These are phyloP conservation scores for Paracyclopina nana DNA, from an alignment of 1,140 invertebrate genomes.

Conservation along the genomic window DNA sequence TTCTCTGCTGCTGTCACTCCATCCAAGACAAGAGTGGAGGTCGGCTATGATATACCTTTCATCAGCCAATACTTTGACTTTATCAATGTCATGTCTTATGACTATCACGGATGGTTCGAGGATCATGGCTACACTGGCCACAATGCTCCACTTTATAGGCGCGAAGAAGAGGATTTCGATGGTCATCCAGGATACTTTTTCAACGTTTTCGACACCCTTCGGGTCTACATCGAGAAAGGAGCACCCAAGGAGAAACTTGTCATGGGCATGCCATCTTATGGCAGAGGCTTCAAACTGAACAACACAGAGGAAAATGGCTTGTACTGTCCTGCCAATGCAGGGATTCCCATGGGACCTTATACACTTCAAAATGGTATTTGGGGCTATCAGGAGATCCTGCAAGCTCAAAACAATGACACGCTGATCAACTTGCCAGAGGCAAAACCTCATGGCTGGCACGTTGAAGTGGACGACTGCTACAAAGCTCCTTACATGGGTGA, in stretches of 20 bases:
- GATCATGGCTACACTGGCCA: constrained; percentile 23
- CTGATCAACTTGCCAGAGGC: constrained; percentile 4
- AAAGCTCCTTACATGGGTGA: neutral
- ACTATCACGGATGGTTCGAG: constrained; percentile 38
- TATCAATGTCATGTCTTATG: constrained; percentile 48
- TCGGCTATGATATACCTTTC: constrained; percentile 37
- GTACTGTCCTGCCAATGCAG: constrained; percentile 30
- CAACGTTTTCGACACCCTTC: constrained; percentile 22
- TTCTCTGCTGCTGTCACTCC: constrained; percentile 41
- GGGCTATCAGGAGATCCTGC: constrained; percentile 32
- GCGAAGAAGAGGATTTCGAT: constrained; percentile 12
- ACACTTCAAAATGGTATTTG: constrained; percentile 44
- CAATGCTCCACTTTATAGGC: constrained; percentile 17
- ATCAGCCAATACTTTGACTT: constrained; percentile 34
- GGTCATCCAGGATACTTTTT: constrained; percentile 3
- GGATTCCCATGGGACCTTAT: constrained; percentile 43
- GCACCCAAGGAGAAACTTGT: constrained; percentile 36
- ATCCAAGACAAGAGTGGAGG: constrained; percentile 29
- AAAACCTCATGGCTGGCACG: neutral
- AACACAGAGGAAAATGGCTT: constrained; percentile 28
- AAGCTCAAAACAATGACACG: constrained; percentile 5
- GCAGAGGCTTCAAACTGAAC: constrained; percentile 38
- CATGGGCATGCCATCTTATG: constrained; percentile 43
- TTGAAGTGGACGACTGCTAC: constrained; percentile 6
- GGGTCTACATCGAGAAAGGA: constrained; percentile 32